Evolutionary conservation across 2,797 vertebrate genomes (phyloP), one percentile per base, ranked within the genome.

Genomic region (Sardinella longiceps): DNA sequence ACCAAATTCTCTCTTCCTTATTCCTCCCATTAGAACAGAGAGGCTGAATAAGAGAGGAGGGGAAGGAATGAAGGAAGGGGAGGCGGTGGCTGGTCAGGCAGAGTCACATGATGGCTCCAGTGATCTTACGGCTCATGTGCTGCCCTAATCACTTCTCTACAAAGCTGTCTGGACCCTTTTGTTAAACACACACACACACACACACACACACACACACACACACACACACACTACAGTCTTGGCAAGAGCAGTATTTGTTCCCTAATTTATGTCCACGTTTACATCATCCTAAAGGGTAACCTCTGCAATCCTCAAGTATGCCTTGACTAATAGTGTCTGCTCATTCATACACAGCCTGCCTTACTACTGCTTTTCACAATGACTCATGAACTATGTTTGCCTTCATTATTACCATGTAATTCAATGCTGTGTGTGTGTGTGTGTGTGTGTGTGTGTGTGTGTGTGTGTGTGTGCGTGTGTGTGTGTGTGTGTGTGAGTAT

Each of bases 21-120:
- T 3, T 45, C 43, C 5, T n/a, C 23, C 14, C 25, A n/a, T n/a
- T 7, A 60, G 58, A 3, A n/a, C 14, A n/a, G 14, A 1, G 6
- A 56, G 15, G 23, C 11, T n/a, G 58, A n/a, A 28, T 9, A 66
- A 5, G n/a, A 63, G 10, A 12, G 25, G 60, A 28, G 60, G 58
- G n/a, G 58, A 6, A 23, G 10, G 60, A 1, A 12, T 46, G n/a
- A 83, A 48, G 46, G 46, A 48, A 48, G 12, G 46, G 46, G 12
- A 33, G 48, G n/a, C n/a, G n/a, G 37, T 56, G 12, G 43, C 3
- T 11, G 37, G 15, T 80, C 80, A 84, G 70, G 11, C 48, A 81
- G 48, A 83, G 30, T 86, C 87, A 88, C 33, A 85, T 85, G 85
- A 85, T 82, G 45, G 39, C 11, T 39, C 66, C 56, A 30, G 77